These are phyloP conservation scores for Peromyscus melanophrys DNA, from an alignment of 2,797 vertebrate genomes.

Conservation along the genomic window DNA sequence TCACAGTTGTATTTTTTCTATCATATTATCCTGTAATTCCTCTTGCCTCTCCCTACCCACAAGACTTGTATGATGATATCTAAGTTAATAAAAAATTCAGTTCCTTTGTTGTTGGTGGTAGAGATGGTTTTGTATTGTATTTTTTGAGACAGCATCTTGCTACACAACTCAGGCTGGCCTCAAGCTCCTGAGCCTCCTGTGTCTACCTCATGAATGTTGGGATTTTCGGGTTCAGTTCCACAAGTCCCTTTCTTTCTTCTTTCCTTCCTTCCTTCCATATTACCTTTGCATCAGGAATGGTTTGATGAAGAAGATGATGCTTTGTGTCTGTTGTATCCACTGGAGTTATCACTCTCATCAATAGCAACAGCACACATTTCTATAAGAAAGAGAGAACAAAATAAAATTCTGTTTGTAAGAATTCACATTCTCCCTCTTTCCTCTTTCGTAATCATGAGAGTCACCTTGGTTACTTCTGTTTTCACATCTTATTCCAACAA, in stretches of 20 bases:
- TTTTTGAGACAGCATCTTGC: not conserved
- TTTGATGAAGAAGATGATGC: conserved; percentile 29
- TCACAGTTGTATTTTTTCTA: conserved; percentile 37
- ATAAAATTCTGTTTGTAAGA: not conserved
- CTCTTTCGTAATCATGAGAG: conserved; percentile 27
- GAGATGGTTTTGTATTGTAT: not conserved
- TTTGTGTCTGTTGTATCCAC: not conserved
- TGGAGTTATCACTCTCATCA: not conserved
- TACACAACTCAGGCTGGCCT: not conserved
- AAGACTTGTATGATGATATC: not conserved
- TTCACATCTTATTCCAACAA: conserved; percentile 15
- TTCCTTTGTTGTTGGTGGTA: not conserved
- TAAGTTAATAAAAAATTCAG: conserved; percentile 5
- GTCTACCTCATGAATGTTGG: not conserved
- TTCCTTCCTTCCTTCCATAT: not conserved
- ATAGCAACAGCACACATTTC: accelerated
- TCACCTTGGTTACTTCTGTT: not conserved
- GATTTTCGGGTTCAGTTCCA: not conserved
- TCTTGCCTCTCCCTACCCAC: not conserved
- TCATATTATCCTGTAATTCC: not conserved
- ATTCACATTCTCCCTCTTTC: not conserved
- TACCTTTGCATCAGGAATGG: not conserved
- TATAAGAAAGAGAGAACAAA: conserved; percentile 28
- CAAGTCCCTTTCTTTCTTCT: not conserved
- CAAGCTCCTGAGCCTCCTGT: not conserved